These are phyloP conservation scores for Stenolophus ochropezus DNA, from an alignment of 2,888 invertebrate species.

Conservation along the genomic window DNA sequence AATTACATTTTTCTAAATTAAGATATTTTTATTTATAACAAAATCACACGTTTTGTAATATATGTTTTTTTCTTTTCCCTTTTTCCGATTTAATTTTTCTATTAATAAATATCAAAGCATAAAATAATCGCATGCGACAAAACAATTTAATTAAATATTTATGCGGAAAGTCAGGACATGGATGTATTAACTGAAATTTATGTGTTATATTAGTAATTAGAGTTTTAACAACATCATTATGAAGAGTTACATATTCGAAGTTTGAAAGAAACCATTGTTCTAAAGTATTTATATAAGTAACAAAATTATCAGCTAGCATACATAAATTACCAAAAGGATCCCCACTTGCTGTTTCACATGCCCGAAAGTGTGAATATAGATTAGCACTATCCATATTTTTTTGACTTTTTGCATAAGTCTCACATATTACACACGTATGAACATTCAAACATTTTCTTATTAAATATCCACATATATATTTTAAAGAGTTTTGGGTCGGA, in stretches of 20 bases:
- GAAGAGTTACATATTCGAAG: neutral
- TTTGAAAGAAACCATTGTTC: neutral
- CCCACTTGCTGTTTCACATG: no score
- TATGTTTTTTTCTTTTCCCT: no score
- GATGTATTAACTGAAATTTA: neutral
- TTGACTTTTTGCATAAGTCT: no score
- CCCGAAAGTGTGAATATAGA: no score
- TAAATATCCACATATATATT: neutral
- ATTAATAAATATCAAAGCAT: neutral
- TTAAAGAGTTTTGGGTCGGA: neutral
- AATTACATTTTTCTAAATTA: no score
- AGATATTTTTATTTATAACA: no score
- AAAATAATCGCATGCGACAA: neutral
- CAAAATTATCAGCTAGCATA: neutral
- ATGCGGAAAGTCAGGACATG: neutral
- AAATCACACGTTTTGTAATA: no score
- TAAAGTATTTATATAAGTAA: neutral
- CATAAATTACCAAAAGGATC: neutral
- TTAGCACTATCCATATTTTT: no score
- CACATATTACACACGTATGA: no score
- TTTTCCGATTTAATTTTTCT: no score
- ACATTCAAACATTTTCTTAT: no score
- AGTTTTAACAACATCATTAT: constrained; percentile 2
- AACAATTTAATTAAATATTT: neutral
- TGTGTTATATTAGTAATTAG: neutral